phyloP scores from a whole-genome alignment of 2,113 vertebrate genomes.

The Pachyramphus minor region DNA sequence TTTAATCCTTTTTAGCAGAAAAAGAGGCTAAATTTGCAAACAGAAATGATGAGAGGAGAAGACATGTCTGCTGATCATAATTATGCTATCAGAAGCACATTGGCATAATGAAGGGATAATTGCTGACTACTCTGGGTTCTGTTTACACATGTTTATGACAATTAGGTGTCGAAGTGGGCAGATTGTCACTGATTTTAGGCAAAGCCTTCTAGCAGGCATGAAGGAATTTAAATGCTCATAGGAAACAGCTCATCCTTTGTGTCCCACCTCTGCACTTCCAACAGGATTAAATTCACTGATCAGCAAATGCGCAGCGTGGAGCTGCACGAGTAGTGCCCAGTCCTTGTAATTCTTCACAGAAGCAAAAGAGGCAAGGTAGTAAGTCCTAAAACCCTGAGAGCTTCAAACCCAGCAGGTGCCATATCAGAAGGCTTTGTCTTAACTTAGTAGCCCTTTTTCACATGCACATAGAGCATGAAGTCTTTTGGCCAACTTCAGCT shows the following conservation, averaged over 20 bases:
- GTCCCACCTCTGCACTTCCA: neutral
- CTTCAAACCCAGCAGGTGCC: neutral
- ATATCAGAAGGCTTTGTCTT: neutral
- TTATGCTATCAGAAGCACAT: neutral
- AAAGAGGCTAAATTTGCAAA: neutral
- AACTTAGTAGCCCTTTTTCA: neutral
- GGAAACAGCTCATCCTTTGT: neutral
- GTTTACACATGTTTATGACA: constrained; percentile 2
- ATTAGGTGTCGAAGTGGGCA: neutral
- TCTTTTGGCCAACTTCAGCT: neutral
- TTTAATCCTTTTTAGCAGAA: neutral
- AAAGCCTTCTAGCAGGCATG: neutral
- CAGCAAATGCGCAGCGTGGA: neutral
- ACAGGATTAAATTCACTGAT: neutral
- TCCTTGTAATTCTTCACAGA: neutral
- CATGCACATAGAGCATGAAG: neutral
- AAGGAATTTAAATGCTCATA: neutral
- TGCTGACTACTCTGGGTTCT: neutral
- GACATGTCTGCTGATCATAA: neutral
- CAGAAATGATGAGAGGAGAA: neutral
- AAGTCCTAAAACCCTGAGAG: neutral
- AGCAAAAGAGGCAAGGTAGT: neutral
- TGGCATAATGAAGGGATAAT: neutral
- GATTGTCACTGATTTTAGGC: constrained; percentile 3
- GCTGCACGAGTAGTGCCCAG: neutral